Conservation (phyloP, 2,113 vertebrate genomes). For the Mustela lutreola region DNA sequence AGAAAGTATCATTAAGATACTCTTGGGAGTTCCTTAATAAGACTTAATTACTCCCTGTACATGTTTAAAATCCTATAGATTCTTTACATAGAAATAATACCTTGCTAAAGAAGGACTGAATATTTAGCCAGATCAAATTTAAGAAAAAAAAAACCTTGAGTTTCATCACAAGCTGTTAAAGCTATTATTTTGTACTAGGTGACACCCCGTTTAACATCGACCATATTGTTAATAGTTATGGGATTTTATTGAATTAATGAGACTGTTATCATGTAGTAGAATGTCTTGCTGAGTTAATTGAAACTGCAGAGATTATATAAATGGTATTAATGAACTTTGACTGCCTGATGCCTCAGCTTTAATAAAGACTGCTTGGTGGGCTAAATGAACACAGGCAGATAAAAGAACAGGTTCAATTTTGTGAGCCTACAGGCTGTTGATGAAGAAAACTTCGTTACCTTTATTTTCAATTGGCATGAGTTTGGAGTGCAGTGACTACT, state of each 20-base stretch:
- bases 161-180: conserved; percentile 93
- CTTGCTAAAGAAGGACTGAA: conserved; percentile 84
- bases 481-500: conserved; percentile 73
- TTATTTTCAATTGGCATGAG: conserved; percentile 82
- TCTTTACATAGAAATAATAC: conserved; percentile 86
- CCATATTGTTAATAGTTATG: conserved; percentile 94
- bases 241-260: conserved; percentile 95
- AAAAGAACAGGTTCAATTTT: conserved; percentile 93
- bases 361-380: conserved; percentile 94
- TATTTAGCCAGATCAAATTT: conserved; percentile 89
- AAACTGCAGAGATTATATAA: conserved; percentile 94
- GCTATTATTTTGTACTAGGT: conserved; percentile 93
- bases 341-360: conserved; percentile 92
- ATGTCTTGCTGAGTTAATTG: conserved; percentile 94
- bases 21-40: conserved; percentile 83
- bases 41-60: conserved; percentile 84
- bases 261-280: conserved; percentile 93
- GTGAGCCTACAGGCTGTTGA: conserved; percentile 91
- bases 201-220: conserved; percentile 94
- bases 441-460: conserved; percentile 89
- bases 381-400: conserved; percentile 93
- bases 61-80: conserved; percentile 86
- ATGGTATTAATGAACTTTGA: conserved; percentile 95
- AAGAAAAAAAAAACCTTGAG: conserved; percentile 80
- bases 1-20: conserved; percentile 82